Evolutionary conservation across 1,140 invertebrate genomes (phyloP).

Genomic region (Musca domestica): DNA sequence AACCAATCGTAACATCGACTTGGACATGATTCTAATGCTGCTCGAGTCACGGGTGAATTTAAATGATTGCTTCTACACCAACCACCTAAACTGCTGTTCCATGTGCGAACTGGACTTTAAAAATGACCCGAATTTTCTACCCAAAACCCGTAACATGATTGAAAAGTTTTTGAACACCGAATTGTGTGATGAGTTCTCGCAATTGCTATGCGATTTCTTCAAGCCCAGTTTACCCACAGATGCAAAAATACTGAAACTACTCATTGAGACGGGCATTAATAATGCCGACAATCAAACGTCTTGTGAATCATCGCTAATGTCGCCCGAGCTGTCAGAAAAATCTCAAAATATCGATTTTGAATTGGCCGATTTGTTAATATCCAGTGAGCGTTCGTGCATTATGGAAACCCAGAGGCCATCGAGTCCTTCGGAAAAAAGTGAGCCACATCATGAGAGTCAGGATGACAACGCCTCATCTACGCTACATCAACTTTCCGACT

Average conservation of each 20-base stretch:
- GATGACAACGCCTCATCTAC: conserved; percentile 49
- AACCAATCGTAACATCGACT: conserved; percentile 42
- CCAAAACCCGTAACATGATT: conserved; percentile 46
- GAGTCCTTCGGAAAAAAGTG: conserved; percentile 49
- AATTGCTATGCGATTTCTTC: conserved; percentile 54
- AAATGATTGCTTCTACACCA: conserved; percentile 52
- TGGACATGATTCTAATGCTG: conserved; percentile 51
- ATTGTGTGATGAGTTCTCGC: conserved; percentile 45
- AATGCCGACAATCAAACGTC: conserved; percentile 48
- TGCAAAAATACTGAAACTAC: conserved; percentile 62
- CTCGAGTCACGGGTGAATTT: conserved; percentile 50
- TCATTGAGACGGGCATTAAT: conserved; percentile 65
- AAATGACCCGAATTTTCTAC: conserved; percentile 45
- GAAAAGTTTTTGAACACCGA: conserved; percentile 47
- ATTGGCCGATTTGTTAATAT: conserved; percentile 47
- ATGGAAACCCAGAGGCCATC: conserved; percentile 47
- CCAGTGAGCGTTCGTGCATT: conserved; percentile 50
- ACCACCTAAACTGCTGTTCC: conserved; percentile 50
- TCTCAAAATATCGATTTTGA: conserved; percentile 53
- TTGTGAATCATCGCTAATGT: conserved; percentile 51
- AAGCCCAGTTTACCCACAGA: conserved; percentile 61
- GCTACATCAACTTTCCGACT: conserved; percentile 48
- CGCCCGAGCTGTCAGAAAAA: conserved; percentile 50
- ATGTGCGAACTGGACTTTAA: conserved; percentile 51
- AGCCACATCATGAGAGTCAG: conserved; percentile 47